Evolutionary conservation across 2,797 vertebrate genomes (phyloP).

Genomic region (Eutrigla gurnardus): DNA sequence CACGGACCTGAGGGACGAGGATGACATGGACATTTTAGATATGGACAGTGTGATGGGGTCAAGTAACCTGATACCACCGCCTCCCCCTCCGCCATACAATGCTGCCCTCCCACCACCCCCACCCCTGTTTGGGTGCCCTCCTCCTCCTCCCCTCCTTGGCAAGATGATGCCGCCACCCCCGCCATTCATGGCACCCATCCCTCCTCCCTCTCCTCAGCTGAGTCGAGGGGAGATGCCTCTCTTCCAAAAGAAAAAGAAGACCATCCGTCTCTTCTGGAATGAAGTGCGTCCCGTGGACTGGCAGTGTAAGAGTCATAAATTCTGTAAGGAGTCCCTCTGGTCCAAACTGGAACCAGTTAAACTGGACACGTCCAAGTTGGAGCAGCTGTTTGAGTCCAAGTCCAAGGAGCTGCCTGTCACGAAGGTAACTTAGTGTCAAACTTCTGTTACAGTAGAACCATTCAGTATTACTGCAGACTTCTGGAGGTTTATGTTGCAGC

Average conservation of each 20-base stretch:
- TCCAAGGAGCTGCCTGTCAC: constrained; percentile 97
- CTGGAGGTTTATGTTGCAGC: neutral
- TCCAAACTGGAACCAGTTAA: constrained; percentile 96
- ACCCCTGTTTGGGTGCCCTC: constrained; percentile 88
- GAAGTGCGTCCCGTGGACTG: constrained; percentile 95
- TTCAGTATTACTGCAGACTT: neutral
- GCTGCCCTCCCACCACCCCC: constrained; percentile 90
- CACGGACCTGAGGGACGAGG: constrained; percentile 94
- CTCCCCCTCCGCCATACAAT: constrained; percentile 86
- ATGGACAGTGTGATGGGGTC: constrained; percentile 85
- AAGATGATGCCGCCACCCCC: constrained; percentile 92
- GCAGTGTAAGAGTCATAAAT: constrained; percentile 91
- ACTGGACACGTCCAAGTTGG: constrained; percentile 95
- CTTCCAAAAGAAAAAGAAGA: constrained; percentile 99
- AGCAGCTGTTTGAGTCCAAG: constrained; percentile 98
- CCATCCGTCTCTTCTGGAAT: constrained; percentile 98
- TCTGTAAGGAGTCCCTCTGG: constrained; percentile 95
- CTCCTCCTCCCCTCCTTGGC: constrained; percentile 89
- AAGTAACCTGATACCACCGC: constrained; percentile 85
- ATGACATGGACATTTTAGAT: constrained; percentile 93
- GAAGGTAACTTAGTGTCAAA: constrained; percentile 86
- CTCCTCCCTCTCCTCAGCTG: constrained; percentile 90
- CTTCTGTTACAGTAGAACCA: constrained; percentile 14
- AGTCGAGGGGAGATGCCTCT: constrained; percentile 88
- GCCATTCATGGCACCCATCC: constrained; percentile 84